Percentiles rank a stretch among this genome's conserved stretches.
Evolutionary conservation across 2,113 vertebrate species (phyloP).

Genomic region (Acrocephalus kingi): DNA sequence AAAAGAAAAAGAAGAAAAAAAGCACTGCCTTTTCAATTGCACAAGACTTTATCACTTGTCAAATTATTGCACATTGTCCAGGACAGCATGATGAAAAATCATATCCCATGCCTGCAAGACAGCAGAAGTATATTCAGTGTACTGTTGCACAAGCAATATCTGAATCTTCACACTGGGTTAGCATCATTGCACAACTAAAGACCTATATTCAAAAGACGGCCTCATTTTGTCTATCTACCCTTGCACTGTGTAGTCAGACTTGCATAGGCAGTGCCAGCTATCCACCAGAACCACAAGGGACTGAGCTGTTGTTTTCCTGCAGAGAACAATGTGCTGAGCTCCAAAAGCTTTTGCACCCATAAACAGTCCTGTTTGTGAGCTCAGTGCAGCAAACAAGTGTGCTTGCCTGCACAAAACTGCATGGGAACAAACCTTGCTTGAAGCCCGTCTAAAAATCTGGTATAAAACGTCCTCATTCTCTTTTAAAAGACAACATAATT

Average conservation of each 20-base stretch:
- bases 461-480: slow-evolving; percentile 35
- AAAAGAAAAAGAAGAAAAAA: background rate
- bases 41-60: background rate
- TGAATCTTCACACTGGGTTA: background rate
- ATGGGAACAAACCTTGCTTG: background rate
- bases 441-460: slow-evolving; percentile 20
- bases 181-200: background rate
- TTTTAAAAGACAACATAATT: slow-evolving; percentile 55
- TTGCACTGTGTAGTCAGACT: background rate
- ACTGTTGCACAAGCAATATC: background rate
- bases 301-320: background rate
- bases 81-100: slow-evolving; percentile 3
- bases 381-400: background rate
- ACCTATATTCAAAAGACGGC: background rate
- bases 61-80: background rate
- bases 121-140: background rate
- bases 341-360: background rate
- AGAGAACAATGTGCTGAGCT: background rate
- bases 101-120: background rate
- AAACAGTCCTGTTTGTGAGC: background rate
- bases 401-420: background rate
- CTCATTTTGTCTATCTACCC: background rate
- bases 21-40: background rate
- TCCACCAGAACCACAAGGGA: background rate
- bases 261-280: background rate